A percentile compares a stretch with the other conserved stretches of the same genome.
Evolutionary conservation across 2,797 vertebrate species (phyloP).

Genomic region (Cynodonichthys magdalenae): DNA sequence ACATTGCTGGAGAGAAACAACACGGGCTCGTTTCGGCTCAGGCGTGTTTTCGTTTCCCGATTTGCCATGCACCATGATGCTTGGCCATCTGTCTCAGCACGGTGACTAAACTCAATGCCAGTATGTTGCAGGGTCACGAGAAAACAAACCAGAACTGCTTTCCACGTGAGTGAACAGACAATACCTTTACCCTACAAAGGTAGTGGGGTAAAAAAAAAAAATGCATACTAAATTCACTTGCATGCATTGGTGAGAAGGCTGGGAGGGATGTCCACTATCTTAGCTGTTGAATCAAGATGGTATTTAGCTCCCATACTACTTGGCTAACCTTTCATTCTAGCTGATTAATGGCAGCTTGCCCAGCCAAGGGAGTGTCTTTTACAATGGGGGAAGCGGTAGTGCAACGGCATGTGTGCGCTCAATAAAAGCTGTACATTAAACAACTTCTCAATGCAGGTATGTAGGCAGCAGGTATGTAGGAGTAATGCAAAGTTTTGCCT

Average conservation of each 20-base stretch:
- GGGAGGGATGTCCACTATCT: conserved; percentile 10
- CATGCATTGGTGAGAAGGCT: neutral
- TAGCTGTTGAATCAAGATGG: conserved; percentile 25
- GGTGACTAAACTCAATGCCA: conserved; percentile 77
- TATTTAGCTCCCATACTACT: conserved; percentile 45
- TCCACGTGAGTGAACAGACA: conserved; percentile 55
- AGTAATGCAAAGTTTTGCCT: conserved; percentile 46
- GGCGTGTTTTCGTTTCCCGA: conserved; percentile 76
- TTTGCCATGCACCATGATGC: conserved; percentile 83
- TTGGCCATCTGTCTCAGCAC: conserved; percentile 83
- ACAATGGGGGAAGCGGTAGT: conserved; percentile 72
- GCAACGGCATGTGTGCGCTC: conserved; percentile 73
- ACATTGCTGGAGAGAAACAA: conserved; percentile 52
- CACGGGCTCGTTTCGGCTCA: conserved; percentile 56
- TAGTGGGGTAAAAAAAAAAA: neutral
- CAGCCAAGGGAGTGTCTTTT: conserved; percentile 75
- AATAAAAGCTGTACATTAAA: conserved; percentile 81
- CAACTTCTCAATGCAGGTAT: conserved; percentile 70
- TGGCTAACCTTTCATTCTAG: conserved; percentile 53
- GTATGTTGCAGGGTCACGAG: conserved; percentile 80
- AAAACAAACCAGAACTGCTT: conserved; percentile 75
- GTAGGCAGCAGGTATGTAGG: conserved; percentile 71
- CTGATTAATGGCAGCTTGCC: conserved; percentile 73
- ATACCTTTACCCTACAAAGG: conserved; percentile 27
- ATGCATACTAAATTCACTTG: conserved; percentile 26